Base-by-base conservation (phyloP, 1,140 invertebrate species). In the Tetragnatha versicolor region DNA sequence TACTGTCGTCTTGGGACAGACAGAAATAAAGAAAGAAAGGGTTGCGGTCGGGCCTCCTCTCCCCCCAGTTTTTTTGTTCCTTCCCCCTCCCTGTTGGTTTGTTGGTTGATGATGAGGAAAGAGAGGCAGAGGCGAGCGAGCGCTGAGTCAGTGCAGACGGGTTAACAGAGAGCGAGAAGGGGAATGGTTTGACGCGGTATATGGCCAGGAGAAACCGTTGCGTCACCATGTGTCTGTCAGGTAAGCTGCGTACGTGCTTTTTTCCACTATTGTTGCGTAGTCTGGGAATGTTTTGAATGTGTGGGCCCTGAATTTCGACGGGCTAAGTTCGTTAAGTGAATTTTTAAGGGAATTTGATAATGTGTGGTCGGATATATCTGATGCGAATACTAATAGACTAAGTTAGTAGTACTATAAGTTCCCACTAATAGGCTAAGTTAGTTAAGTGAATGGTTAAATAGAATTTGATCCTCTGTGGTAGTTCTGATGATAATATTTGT, bases 21-120 rank as follows among this genome's bases (percentile, higher is more conserved):
- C n/a, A n/a, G n/a, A n/a, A n/a, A n/a, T n/a, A n/a, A n/a, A n/a
- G 68, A 47, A 70, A 53, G 22, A 22, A 70, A 70, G 68, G 68
- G 68, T 70, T 70, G 68, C 49, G 68, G 68, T 70, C 55, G 53
- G 25, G 29, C 14, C 10, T 31, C 31, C 45, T 22, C 37, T 22
- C 49, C 17, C 47, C 12, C 4, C 27, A 14, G 20, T n/a, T 60
- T n/a, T 27, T 14, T 53, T 35, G 20, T 29, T 25, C 12, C 12
- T 14, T 39, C 7, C 14, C 7, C 42, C 22, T 10, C 29, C 60
- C 25, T 29, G 6, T 33, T 7, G 33, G 20, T 61, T 61, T 61
- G 42, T 20, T 47, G 20, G 42, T 47, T 55, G 20, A 25, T 60
- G 27, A n/a, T 17, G 20, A 60, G 31, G 9, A 60, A 29, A 17